Conservation (phyloP, 1,140 invertebrate genomes). For the Stenopsyche tienmushanensis region DNA sequence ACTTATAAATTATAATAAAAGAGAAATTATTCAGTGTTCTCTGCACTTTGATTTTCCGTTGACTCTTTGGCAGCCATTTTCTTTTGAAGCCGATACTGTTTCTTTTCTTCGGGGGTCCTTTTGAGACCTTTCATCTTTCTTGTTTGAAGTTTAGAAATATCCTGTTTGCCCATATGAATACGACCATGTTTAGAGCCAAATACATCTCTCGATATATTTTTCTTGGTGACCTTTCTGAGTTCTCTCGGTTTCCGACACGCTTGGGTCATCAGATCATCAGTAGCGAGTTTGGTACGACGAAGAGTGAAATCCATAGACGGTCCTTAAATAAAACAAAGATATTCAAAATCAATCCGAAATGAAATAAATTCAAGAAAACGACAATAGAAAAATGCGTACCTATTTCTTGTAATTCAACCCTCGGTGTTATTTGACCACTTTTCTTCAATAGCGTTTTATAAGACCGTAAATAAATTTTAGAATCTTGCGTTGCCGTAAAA, state of each 20-base stretch:
- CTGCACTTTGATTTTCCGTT: slow-evolving; percentile 11
- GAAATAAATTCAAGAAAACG: background rate
- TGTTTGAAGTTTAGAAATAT: slow-evolving; percentile 83
- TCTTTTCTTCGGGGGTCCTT: slow-evolving; percentile 71
- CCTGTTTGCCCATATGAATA: slow-evolving; percentile 90
- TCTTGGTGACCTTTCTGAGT: slow-evolving; percentile 78
- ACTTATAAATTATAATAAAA: too few relatives aligned
- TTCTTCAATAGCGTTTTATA: slow-evolving; percentile 92
- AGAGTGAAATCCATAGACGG: slow-evolving; percentile 88
- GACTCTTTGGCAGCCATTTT: slow-evolving; percentile 48
- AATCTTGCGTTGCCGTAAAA: slow-evolving; percentile 78
- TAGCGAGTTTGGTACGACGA: slow-evolving; percentile 83
- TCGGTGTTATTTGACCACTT: slow-evolving; percentile 81
- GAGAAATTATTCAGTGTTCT: slow-evolving; percentile 50
- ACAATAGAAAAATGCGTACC: slow-evolving; percentile 50
- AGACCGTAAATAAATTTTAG: slow-evolving; percentile 80
- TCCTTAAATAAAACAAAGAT: slow-evolving; percentile 51
- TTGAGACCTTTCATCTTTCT: slow-evolving; percentile 92
- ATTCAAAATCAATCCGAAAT: too few relatives aligned
- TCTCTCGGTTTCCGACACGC: slow-evolving; percentile 83
- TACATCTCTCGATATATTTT: slow-evolving; percentile 85
- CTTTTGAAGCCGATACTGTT: slow-evolving; percentile 58
- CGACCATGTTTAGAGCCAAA: slow-evolving; percentile 89
- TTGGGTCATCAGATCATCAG: slow-evolving; percentile 87
- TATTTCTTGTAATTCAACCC: slow-evolving; percentile 91